Evolutionary conservation across 2,888 invertebrate species (phyloP).

Genomic region (Pristionchus japonicus): DNA sequence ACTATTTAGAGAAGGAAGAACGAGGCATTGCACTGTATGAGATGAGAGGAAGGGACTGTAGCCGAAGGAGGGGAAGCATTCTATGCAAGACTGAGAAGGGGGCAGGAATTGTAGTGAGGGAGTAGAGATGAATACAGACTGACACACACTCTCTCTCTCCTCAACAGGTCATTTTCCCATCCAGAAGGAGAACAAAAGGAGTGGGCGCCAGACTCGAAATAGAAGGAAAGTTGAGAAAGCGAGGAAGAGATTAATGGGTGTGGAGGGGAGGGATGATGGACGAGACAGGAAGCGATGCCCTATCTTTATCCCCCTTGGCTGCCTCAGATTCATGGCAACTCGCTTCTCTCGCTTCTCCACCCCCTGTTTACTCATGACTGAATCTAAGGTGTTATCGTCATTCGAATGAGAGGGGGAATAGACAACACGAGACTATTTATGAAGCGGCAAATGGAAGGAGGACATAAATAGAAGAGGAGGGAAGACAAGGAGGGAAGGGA

Average conservation of each 20-base stretch:
- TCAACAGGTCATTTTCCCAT: background rate
- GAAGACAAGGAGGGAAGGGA: background rate
- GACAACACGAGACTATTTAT: constrained; percentile 20
- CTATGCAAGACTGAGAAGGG: background rate
- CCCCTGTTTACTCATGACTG: background rate
- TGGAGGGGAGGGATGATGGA: background rate
- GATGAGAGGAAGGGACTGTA: background rate
- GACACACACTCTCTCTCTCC: background rate
- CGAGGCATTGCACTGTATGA: background rate
- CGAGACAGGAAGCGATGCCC: background rate
- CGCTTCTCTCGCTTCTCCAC: background rate
- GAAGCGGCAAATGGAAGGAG: background rate
- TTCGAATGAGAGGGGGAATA: background rate
- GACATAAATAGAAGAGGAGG: background rate
- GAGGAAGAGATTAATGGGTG: background rate
- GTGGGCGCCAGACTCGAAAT: background rate
- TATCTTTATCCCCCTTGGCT: background rate
- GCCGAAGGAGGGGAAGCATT: background rate
- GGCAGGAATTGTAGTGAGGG: background rate
- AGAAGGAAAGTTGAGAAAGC: background rate
- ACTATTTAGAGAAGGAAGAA: background rate
- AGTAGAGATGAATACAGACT: background rate
- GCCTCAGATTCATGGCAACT: background rate
- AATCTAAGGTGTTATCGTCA: constrained; percentile 22
- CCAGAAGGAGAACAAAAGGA: background rate